phyloP scores from a whole-genome alignment of 2,888 invertebrate genomes.

The Morpho deidamia region DNA sequence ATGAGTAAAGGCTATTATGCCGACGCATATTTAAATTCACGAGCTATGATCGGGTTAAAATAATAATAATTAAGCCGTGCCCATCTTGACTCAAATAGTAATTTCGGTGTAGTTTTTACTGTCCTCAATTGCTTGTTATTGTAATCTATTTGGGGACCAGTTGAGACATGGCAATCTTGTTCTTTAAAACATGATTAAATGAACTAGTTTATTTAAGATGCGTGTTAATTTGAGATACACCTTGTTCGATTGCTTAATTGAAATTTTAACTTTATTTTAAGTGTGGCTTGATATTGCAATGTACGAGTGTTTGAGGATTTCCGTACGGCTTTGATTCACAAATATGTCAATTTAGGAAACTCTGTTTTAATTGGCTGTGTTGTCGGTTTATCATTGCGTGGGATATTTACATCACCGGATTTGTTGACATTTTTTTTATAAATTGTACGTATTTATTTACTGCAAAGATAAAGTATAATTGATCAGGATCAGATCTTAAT shows the following conservation, averaged over 20 bases:
- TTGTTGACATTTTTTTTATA: too few relatives aligned
- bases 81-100: slow-evolving; percentile 34
- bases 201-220: slow-evolving; percentile 9
- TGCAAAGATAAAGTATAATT: too few relatives aligned
- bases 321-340: neutral
- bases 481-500: too few relatives aligned
- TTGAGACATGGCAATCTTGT: slow-evolving; percentile 6
- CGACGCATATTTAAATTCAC: neutral
- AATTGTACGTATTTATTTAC: too few relatives aligned
- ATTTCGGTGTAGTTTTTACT: slow-evolving; percentile 35
- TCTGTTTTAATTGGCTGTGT: neutral
- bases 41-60: slow-evolving; percentile 37
- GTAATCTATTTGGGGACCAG: slow-evolving; percentile 19
- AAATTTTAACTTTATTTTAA: neutral
- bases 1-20: slow-evolving; percentile 4
- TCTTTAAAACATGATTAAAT: slow-evolving; percentile 7
- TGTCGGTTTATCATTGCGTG: too few relatives aligned
- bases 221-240: slow-evolving; percentile 10
- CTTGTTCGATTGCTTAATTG: slow-evolving; percentile 5
- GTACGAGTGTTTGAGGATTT: too few relatives aligned
- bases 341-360: neutral
- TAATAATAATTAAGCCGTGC: slow-evolving; percentile 62
- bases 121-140: slow-evolving; percentile 30
- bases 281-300: too few relatives aligned
- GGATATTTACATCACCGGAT: too few relatives aligned